A percentile compares a stretch with the other conserved stretches of the same genome.
phyloP scores from a whole-genome alignment of 2,797 vertebrate species.

The Rhabdomys pumilio region DNA sequence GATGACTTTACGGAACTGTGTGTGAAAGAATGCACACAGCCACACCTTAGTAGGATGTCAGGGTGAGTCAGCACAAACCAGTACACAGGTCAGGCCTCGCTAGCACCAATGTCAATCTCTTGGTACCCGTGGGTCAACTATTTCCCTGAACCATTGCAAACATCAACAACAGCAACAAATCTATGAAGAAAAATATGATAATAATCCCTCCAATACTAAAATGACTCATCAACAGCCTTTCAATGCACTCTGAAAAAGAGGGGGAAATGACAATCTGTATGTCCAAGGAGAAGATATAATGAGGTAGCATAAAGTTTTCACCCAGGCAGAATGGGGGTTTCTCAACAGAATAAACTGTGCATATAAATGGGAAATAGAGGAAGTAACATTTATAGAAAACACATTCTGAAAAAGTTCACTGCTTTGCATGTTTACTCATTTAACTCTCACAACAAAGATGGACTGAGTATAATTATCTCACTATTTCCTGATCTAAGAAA shows the following conservation, averaged over 20 bases:
- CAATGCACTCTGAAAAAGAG: slow-evolving; percentile 1
- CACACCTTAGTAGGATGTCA: background rate
- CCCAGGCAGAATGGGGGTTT: background rate
- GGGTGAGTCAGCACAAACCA: slow-evolving; percentile 56
- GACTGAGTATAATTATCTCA: slow-evolving; percentile 52
- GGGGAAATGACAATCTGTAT: background rate
- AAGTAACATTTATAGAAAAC: slow-evolving; percentile 72
- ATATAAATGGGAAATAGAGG: slow-evolving; percentile 39
- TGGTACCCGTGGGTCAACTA: slow-evolving; percentile 21
- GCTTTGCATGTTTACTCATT: slow-evolving; percentile 66
- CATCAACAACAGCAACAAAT: background rate
- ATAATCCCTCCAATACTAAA: slow-evolving; percentile 13
- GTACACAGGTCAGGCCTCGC: background rate
- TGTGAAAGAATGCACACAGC: background rate
- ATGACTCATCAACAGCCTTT: slow-evolving; percentile 49
- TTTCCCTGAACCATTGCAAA: background rate
- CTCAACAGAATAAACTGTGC: slow-evolving; percentile 37
- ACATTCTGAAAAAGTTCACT: slow-evolving; percentile 34
- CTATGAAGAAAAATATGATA: background rate
- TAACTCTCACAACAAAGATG: slow-evolving; percentile 30
- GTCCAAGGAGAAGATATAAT: slow-evolving; percentile 38
- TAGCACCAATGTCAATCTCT: slow-evolving; percentile 28
- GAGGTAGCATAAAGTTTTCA: background rate
- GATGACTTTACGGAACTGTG: slow-evolving; percentile 44
- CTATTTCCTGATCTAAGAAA: slow-evolving; percentile 35